Conservation (phyloP, 2,888 invertebrate species). For the Caenorhabditis doughertyi region DNA sequence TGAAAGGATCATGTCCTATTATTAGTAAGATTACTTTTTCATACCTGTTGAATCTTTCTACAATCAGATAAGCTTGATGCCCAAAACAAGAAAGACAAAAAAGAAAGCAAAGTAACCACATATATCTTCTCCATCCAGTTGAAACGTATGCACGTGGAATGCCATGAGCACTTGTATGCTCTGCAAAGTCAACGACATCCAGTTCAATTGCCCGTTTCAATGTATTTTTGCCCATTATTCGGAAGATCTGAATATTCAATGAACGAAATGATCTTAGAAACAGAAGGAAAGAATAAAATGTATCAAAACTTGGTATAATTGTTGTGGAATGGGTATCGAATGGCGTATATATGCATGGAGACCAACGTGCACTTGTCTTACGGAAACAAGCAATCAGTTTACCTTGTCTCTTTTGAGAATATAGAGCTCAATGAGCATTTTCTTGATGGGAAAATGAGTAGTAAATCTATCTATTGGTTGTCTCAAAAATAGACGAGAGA, state of each 20-base stretch:
- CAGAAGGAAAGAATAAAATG: conserved; percentile 15
- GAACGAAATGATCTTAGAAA: background rate
- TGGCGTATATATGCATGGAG: conserved; percentile 23
- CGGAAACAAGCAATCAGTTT: conserved; percentile 57
- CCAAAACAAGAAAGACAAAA: conserved; percentile 77
- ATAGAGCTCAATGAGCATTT: conserved; percentile 53
- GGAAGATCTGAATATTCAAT: too few species aligned
- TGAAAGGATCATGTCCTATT: conserved; percentile 33
- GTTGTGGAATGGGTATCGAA: too few species aligned
- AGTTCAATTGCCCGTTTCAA: conserved; percentile 62
- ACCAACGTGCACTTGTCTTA: conserved; percentile 42
- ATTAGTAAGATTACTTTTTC: background rate
- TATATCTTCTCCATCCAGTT: conserved; percentile 66
- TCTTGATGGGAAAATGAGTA: conserved; percentile 49
- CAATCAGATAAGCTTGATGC: conserved; percentile 79
- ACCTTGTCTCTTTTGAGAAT: conserved; percentile 22
- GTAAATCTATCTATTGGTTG: too few species aligned
- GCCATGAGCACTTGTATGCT: conserved; percentile 81
- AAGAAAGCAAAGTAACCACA: conserved; percentile 80
- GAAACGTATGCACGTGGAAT: conserved; percentile 81
- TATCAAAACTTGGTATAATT: conserved; percentile 17
- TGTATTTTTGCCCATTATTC: conserved; percentile 53
- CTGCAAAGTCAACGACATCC: conserved; percentile 76
- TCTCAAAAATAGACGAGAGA: background rate
- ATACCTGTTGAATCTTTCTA: conserved; percentile 76